A percentile compares a stretch with the other conserved stretches of the same genome.
Evolutionary conservation across 2,888 invertebrate genomes (phyloP).

Genomic region (Eretmocerus hayati): DNA sequence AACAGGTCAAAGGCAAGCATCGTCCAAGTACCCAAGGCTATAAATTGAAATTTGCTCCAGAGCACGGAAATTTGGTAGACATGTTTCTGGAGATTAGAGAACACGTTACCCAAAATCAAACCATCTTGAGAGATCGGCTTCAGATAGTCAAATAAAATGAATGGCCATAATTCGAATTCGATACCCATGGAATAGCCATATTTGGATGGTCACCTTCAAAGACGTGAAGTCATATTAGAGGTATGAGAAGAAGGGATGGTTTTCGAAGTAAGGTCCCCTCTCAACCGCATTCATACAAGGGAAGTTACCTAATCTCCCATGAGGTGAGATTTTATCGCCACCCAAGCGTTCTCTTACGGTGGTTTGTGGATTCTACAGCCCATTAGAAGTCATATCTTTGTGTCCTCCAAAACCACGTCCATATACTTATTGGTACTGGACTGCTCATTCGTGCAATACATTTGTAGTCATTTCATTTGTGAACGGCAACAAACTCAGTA

Average conservation of each 20-base stretch:
- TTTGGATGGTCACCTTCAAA: constrained; percentile 41
- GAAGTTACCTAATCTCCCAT: no score
- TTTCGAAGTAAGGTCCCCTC: constrained; percentile 43
- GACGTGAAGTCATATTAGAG: constrained; percentile 41
- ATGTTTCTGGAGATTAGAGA: constrained; percentile 40
- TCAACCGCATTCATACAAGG: constrained; percentile 44
- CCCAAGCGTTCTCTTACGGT: no score
- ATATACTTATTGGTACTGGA: no score
- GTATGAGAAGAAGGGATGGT: constrained; percentile 39
- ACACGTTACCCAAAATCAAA: constrained; percentile 37
- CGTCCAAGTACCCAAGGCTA: constrained; percentile 34
- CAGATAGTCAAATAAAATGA: constrained; percentile 49
- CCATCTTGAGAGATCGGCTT: constrained; percentile 46
- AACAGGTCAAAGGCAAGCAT: constrained; percentile 32
- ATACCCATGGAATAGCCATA: constrained; percentile 40
- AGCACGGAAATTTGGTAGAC: constrained; percentile 37
- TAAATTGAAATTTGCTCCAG: constrained; percentile 35
- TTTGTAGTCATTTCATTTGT: no score
- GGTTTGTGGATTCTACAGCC: no score
- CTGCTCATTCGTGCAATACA: no score
- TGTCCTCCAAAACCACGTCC: no score
- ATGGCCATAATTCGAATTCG: constrained; percentile 39
- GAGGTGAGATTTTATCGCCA: no score
- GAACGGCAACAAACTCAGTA: no score
- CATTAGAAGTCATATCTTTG: no score